Evolutionary conservation across 1,140 invertebrate genomes (phyloP).

Genomic region (Drosophila novamexicana): DNA sequence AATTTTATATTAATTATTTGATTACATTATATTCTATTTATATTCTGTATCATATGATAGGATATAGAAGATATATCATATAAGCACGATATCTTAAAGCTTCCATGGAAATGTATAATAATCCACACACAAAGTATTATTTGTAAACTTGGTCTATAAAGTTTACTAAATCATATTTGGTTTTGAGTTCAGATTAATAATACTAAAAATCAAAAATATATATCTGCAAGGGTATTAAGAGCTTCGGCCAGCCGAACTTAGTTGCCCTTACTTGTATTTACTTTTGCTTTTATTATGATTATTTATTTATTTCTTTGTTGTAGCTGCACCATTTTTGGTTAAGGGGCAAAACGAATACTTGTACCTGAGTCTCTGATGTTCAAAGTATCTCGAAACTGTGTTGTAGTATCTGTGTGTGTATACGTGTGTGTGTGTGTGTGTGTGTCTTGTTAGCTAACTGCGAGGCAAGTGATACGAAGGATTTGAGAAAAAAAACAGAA

Average conservation of each 20-base stretch:
- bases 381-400: slow-evolving; percentile 49
- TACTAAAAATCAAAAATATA: background rate
- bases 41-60: too few relatives aligned
- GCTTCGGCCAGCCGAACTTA: background rate
- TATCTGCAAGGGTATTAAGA: slow-evolving; percentile 1
- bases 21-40: too few relatives aligned
- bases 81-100: too few relatives aligned
- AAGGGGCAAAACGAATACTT: slow-evolving; percentile 50
- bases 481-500: slow-evolving; percentile 11
- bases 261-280: background rate
- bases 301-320: background rate
- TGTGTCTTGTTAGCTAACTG: slow-evolving; percentile 11
- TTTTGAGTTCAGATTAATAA: too few relatives aligned
- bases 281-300: background rate
- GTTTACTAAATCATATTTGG: too few relatives aligned
- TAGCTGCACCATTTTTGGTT: background rate
- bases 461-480: slow-evolving; percentile 51
- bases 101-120: too few relatives aligned
- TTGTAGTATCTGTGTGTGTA: slow-evolving; percentile 34
- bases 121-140: too few relatives aligned
- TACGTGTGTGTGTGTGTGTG: background rate
- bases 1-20: too few relatives aligned
- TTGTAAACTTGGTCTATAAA: too few relatives aligned
- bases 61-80: too few relatives aligned
- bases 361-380: slow-evolving; percentile 74